These are phyloP conservation scores for Patiria pectinifera DNA, from an alignment of 53 echinoderm and acorn worm genomes.

Conservation along the genomic window DNA sequence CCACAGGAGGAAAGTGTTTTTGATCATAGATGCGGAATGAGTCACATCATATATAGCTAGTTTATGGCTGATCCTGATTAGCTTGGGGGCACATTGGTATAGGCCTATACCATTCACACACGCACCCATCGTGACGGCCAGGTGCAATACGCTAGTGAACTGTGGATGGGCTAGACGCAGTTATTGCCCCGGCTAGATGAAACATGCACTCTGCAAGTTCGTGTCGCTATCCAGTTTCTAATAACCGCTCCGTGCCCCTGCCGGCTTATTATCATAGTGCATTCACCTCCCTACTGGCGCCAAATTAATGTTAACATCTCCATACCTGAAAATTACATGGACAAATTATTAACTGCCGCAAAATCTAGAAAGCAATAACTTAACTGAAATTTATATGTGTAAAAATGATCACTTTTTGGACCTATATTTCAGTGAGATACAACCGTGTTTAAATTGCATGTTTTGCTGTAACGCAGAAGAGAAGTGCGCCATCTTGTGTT, in stretches of 20 bases:
- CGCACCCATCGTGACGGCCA: not conserved
- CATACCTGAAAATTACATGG: too few relatives aligned
- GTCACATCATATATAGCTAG: not conserved
- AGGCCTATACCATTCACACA: not conserved
- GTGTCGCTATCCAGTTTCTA: slow-evolving; percentile 50
- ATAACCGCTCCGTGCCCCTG: slow-evolving; percentile 3
- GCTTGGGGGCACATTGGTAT: not conserved
- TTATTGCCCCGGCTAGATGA: slow-evolving; percentile 35
- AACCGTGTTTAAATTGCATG: not conserved
- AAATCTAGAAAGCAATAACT: too few relatives aligned
- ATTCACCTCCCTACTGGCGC: slow-evolving; percentile 42
- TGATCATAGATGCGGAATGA: too few relatives aligned
- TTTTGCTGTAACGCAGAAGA: not conserved
- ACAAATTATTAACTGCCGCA: too few relatives aligned
- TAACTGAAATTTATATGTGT: too few relatives aligned
- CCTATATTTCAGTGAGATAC: not conserved
- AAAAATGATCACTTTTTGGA: not conserved
- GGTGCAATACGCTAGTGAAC: slow-evolving; percentile 30
- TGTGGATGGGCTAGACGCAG: not conserved
- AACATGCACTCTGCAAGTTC: slow-evolving; percentile 53
- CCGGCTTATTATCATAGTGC: slow-evolving; percentile 40
- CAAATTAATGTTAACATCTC: not conserved
- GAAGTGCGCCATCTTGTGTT: slow-evolving; percentile 24
- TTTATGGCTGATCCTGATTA: not conserved
- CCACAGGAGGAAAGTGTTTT: too few relatives aligned